Percentiles rank a stretch among this genome's conserved stretches.
These are phyloP conservation scores for Reticulitermes speratus DNA, from an alignment of 1,140 invertebrate genomes.

Conservation along the genomic window DNA sequence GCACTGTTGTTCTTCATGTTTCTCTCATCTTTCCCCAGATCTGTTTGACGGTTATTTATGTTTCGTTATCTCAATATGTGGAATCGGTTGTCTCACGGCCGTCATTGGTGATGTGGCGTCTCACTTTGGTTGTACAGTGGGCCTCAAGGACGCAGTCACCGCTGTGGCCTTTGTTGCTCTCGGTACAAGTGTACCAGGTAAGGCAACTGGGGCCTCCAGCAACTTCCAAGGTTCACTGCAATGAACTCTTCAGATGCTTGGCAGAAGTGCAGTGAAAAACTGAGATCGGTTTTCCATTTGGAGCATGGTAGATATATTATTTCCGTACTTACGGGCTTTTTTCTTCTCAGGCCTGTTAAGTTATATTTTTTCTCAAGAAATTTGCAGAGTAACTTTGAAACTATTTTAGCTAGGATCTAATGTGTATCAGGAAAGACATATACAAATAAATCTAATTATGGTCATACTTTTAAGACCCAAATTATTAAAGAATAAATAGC, in stretches of 20 bases:
- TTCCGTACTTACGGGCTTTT: no score
- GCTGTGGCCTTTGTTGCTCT: constrained; percentile 95
- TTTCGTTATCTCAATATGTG: constrained; percentile 89
- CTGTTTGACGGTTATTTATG: constrained; percentile 88
- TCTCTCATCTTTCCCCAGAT: constrained; percentile 52
- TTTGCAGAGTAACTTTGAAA: no score
- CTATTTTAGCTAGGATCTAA: no score
- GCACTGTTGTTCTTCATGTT: background rate
- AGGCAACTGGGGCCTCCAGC: constrained; percentile 37
- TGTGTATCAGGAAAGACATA: no score
- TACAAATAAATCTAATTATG: no score
- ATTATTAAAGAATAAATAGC: no score
- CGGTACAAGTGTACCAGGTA: constrained; percentile 95
- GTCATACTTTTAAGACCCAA: no score
- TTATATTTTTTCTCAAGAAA: no score
- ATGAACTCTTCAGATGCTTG: background rate
- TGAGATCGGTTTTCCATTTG: constrained; percentile 16
- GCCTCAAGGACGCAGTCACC: constrained; percentile 93
- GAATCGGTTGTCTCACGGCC: constrained; percentile 92
- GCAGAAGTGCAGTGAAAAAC: background rate
- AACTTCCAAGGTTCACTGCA: background rate
- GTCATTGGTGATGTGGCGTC: constrained; percentile 95
- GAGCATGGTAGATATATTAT: background rate
- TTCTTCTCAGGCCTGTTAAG: no score
- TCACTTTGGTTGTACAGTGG: constrained; percentile 96